Percentiles rank a stretch among this genome's conserved stretches.
Evolutionary conservation across 2,888 invertebrate species (phyloP).

Genomic region (Pseudoips prasinana): DNA sequence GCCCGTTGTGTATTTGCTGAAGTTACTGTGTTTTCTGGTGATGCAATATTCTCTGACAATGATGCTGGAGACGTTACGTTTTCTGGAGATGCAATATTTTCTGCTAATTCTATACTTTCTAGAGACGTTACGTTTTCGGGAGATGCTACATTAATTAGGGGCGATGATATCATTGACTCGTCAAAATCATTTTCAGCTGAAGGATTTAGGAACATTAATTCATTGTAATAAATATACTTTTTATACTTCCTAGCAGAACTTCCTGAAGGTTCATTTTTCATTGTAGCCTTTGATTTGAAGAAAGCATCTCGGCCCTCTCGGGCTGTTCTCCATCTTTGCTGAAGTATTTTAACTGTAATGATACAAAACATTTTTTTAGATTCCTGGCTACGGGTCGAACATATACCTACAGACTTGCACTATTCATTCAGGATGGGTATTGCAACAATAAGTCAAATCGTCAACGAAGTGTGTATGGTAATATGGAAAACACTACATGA

Average conservation of each 20-base stretch:
- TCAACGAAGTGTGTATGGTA: conserved; percentile 34
- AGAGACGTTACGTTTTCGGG: no score
- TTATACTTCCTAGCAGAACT: conserved; percentile 24
- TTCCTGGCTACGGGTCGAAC: conserved; percentile 20
- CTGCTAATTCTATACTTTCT: no score
- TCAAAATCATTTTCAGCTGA: conserved; percentile 21
- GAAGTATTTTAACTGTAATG: conserved; percentile 10
- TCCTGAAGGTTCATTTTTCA: conserved; percentile 24
- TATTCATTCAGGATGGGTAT: conserved; percentile 39
- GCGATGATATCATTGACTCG: conserved; percentile 26
- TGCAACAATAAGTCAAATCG: conserved; percentile 30
- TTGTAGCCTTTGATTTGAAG: conserved; percentile 19
- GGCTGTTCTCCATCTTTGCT: conserved; percentile 27
- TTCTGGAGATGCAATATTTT: no score
- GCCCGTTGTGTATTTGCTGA: conserved; percentile 15
- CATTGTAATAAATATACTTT: conserved; percentile 25
- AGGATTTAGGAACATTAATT: conserved; percentile 26
- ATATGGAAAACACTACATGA: conserved; percentile 30
- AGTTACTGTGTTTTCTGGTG: conserved; percentile 5
- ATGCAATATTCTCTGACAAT: conserved; percentile 13
- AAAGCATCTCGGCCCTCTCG: conserved; percentile 18
- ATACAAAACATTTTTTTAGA: conserved; percentile 4
- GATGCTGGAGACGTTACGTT: conserved; percentile 8
- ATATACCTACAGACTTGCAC: conserved; percentile 36
- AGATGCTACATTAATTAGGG: no score